Percentiles rank a stretch among this genome's conserved stretches.
Conservation (phyloP, 2,113 vertebrate genomes). For the Gorilla gorilla region DNA sequence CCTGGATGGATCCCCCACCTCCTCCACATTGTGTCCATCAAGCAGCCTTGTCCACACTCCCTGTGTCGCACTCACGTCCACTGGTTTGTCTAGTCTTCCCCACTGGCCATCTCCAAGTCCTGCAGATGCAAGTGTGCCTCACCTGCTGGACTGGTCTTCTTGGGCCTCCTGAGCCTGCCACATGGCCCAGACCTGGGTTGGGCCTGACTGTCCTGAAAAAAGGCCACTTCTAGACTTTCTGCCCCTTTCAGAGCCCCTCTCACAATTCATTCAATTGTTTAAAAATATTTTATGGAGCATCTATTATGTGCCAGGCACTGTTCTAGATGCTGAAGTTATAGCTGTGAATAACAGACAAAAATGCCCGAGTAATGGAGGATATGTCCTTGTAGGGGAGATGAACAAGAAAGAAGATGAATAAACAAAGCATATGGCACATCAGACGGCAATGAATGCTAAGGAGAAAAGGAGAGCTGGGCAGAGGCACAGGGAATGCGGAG, state of each 20-base stretch:
- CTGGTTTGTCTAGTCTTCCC: not conserved
- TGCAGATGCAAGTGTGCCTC: not conserved
- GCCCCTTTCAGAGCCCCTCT: not conserved
- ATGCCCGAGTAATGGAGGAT: not conserved
- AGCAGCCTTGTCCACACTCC: not conserved
- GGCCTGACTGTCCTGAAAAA: not conserved
- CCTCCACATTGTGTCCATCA: not conserved
- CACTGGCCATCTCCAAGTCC: not conserved
- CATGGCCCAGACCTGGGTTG: not conserved
- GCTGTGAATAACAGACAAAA: not conserved
- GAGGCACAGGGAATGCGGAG: not conserved
- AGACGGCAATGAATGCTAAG: fast-evolving
- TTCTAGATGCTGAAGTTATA: not conserved
- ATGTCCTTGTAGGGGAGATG: not conserved
- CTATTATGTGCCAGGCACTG: not conserved
- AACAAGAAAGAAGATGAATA: not conserved
- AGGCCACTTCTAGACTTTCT: not conserved
- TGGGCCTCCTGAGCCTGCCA: not conserved
- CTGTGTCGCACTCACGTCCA: fast-evolving
- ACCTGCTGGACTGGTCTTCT: not conserved
- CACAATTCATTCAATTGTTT: not conserved
- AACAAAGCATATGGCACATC: fast-evolving
- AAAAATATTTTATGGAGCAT: not conserved
- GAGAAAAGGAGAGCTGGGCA: not conserved
- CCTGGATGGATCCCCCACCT: not conserved